A percentile compares a stretch with the other conserved stretches of the same genome.
phyloP scores from a whole-genome alignment of 2,888 invertebrate species.

The Cosmorhoe ocellata region DNA sequence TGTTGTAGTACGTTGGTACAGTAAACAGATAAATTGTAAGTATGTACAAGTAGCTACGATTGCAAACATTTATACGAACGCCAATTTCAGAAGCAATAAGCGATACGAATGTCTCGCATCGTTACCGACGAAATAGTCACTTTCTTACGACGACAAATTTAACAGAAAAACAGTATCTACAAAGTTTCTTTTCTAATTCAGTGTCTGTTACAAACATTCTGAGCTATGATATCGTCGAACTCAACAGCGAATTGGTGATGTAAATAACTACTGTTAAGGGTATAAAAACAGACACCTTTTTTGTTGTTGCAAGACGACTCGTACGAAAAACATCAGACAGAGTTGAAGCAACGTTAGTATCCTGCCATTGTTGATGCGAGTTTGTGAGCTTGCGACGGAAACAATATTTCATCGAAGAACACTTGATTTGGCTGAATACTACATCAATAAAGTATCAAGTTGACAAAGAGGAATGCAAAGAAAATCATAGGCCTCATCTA shows the following conservation, averaged over 20 bases:
- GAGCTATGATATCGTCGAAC: too few species aligned
- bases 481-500: too few species aligned
- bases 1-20: neutral
- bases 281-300: constrained; percentile 18
- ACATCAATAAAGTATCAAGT: too few species aligned
- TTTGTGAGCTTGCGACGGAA: neutral
- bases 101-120: constrained; percentile 8
- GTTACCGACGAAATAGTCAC: constrained; percentile 14
- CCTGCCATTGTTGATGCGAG: neutral
- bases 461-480: too few species aligned
- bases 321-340: constrained; percentile 60
- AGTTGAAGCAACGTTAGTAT: constrained; percentile 38
- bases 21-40: constrained; percentile 6
- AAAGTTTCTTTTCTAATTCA: too few species aligned
- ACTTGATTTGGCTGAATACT: neutral
- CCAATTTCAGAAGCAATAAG: constrained; percentile 23
- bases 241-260: too few species aligned
- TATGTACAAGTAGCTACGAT: neutral
- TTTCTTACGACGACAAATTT: constrained; percentile 9
- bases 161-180: neutral
- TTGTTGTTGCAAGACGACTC: constrained; percentile 27
- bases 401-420: neutral
- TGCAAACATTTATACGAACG: constrained; percentile 14
- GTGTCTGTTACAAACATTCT: too few species aligned
- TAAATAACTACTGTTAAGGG: neutral